Conservation (phyloP, 35 echinoderm and acorn worm species). For the Heliocidaris erythrogramma region DNA sequence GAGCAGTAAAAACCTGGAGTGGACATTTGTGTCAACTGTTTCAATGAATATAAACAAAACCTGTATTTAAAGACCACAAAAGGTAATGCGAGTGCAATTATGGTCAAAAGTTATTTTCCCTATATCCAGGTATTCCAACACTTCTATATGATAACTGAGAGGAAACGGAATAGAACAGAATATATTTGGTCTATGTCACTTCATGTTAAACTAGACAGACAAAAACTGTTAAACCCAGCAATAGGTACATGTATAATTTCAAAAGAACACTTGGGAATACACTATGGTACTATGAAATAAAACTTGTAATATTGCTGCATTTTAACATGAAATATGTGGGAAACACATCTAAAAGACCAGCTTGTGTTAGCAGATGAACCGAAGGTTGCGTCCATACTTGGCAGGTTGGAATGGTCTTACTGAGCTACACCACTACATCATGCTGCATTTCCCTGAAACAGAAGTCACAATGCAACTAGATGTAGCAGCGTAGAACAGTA, state of each 20-base stretch:
- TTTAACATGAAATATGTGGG: neutral
- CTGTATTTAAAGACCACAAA: neutral
- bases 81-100: neutral
- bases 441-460: slow-evolving; percentile 85
- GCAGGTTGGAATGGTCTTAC: neutral
- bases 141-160: too few relatives aligned
- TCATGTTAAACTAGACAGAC: too few relatives aligned
- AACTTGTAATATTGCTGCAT: too few relatives aligned
- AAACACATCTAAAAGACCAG: neutral
- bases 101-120: neutral
- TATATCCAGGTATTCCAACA: too few relatives aligned
- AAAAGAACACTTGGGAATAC: too few relatives aligned
- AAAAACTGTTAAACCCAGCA: too few relatives aligned
- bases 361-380: neutral
- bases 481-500: slow-evolving; percentile 78
- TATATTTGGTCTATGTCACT: too few relatives aligned
- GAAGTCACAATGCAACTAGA: slow-evolving; percentile 87
- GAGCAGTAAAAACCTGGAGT: neutral
- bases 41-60: too few relatives aligned
- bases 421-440: slow-evolving; percentile 98
- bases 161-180: too few relatives aligned
- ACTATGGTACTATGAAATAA: too few relatives aligned
- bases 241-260: too few relatives aligned
- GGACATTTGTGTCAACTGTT: neutral
- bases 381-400: neutral